Evolutionary conservation across 2,113 vertebrate species (phyloP).

Genomic region (Neogobius melanostomus): DNA sequence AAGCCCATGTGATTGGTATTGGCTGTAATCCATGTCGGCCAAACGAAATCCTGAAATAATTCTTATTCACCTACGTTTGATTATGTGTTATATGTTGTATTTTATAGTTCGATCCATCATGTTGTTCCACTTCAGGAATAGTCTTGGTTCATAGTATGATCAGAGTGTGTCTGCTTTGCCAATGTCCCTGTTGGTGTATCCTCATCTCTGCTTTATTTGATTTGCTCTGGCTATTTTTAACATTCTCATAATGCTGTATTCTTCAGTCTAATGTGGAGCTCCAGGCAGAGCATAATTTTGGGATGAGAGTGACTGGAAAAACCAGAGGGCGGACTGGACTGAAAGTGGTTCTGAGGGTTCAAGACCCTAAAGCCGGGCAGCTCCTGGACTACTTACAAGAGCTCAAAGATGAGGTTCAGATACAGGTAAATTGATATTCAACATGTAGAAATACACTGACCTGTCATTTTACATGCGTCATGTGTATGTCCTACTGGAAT

Average conservation of each 20-base stretch:
- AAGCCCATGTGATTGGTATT: too few relatives aligned
- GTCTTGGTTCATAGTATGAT: constrained; percentile 25
- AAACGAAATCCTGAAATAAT: too few relatives aligned
- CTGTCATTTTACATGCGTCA: background rate
- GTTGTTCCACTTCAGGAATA: constrained; percentile 33
- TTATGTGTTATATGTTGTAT: constrained; percentile 9
- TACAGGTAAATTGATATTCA: constrained; percentile 80
- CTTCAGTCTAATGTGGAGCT: constrained; percentile 84
- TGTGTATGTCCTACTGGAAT: background rate
- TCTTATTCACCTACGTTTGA: background rate
- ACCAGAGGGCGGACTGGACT: constrained; percentile 87
- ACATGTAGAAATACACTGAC: background rate
- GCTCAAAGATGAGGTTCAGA: constrained; percentile 89
- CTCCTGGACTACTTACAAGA: constrained; percentile 77
- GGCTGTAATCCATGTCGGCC: too few relatives aligned
- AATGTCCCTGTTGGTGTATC: constrained; percentile 19
- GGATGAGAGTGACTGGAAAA: constrained; percentile 84
- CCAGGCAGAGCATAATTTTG: constrained; percentile 85
- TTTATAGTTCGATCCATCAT: constrained; percentile 20
- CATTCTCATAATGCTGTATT: constrained; percentile 26
- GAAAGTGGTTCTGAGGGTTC: constrained; percentile 81
- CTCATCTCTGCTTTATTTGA: constrained; percentile 50
- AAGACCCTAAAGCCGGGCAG: constrained; percentile 79
- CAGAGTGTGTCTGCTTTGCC: constrained; percentile 31
- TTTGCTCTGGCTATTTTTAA: constrained; percentile 49